Evolutionary conservation across 53 echinoderm and acorn worm genomes (phyloP).

Genomic region (Actinopyga echinites): DNA sequence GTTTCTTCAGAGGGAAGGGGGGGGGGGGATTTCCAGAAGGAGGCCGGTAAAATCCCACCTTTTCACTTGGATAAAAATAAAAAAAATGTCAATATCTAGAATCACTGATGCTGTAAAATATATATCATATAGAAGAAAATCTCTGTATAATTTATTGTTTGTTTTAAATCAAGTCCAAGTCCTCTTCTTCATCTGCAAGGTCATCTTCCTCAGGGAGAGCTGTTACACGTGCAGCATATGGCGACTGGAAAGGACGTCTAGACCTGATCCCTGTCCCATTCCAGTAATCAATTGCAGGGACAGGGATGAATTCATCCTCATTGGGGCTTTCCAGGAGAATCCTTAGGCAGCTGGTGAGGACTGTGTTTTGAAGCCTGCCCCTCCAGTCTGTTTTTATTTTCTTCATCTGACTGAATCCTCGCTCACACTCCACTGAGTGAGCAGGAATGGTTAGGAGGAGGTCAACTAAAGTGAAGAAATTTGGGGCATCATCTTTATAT

Average conservation of each 20-base stretch:
- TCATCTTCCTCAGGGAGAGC: too few relatives aligned
- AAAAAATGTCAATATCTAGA: too few relatives aligned
- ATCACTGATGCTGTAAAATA: too few relatives aligned
- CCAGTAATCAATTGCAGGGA: background rate
- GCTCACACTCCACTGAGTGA: background rate
- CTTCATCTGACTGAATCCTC: background rate
- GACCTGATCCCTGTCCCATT: background rate
- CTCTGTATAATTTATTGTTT: too few relatives aligned
- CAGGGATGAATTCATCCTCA: background rate
- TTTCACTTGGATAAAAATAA: background rate
- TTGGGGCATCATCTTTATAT: background rate
- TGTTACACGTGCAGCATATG: background rate
- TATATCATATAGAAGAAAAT: too few relatives aligned
- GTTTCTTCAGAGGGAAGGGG: too few relatives aligned
- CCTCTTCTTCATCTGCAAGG: too few relatives aligned
- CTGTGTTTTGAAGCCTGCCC: background rate
- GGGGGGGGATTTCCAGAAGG: too few relatives aligned
- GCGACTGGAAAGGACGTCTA: background rate
- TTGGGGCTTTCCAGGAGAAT: background rate
- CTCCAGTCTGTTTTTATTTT: background rate
- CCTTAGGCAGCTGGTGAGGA: background rate
- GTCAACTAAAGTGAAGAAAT: background rate
- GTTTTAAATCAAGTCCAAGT: too few relatives aligned
- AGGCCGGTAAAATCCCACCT: background rate
- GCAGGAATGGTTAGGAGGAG: background rate